Conservation (phyloP, 1,140 invertebrate genomes). For the Eriocheir sinensis region DNA sequence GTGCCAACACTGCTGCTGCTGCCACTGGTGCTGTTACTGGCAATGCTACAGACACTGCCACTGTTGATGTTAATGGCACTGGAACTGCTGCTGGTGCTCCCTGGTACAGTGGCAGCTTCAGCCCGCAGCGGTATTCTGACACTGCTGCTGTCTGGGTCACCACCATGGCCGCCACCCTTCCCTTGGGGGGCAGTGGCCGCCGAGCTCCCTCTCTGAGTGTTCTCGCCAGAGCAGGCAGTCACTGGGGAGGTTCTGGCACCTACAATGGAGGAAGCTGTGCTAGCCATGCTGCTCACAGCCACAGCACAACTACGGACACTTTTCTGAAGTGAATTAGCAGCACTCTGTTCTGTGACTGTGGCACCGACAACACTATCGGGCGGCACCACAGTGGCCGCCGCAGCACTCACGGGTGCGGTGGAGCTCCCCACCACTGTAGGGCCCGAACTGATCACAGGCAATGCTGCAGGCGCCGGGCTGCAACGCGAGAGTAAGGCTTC, state of each 20-base stretch:
- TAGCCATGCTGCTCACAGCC: background rate
- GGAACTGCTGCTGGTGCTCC: background rate
- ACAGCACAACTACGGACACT: background rate
- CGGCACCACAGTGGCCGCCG: background rate
- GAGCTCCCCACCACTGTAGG: slow-evolving; percentile 9
- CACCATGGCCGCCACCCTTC: background rate
- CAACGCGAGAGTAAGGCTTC: background rate
- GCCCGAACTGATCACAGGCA: slow-evolving; percentile 42
- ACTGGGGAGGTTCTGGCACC: background rate
- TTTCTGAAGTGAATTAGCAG: background rate
- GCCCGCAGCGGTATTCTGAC: background rate
- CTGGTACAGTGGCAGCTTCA: background rate
- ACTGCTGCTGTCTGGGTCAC: background rate
- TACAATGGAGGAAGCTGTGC: background rate
- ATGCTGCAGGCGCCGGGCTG: slow-evolving; percentile 40
- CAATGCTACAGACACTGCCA: too few species aligned
- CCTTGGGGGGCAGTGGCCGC: background rate
- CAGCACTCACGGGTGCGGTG: background rate
- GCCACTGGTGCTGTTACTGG: background rate
- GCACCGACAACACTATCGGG: background rate
- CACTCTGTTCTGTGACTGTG: slow-evolving; percentile 33
- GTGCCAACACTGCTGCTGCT: background rate
- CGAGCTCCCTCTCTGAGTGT: background rate
- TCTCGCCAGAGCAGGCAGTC: background rate
- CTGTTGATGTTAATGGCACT: background rate